Conservation (phyloP, 2,888 invertebrate species). For the Microplitis manilae region DNA sequence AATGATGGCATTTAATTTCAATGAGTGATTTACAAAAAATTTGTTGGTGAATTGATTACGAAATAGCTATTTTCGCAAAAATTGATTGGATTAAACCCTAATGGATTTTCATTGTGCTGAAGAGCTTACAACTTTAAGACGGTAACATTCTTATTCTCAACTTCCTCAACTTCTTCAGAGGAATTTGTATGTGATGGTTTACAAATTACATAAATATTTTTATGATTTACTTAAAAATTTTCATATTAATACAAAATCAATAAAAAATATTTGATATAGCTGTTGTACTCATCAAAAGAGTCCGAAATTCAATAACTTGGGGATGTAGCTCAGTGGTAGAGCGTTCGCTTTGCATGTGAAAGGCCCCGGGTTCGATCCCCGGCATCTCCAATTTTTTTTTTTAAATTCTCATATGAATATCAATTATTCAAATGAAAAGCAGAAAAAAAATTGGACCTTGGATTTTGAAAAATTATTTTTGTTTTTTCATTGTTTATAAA, state of each 20-base stretch:
- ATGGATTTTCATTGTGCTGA: too few relatives aligned
- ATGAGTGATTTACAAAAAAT: too few relatives aligned
- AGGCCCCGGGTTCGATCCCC: conserved; percentile 99
- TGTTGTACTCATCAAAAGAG: background rate
- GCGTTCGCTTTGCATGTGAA: conserved; percentile 99
- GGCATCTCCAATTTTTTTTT: conserved; percentile 84
- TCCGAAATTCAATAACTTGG: conserved; percentile 61
- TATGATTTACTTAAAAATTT: background rate
- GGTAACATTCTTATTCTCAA: background rate
- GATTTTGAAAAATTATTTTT: too few relatives aligned
- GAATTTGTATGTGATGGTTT: background rate
- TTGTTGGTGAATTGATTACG: too few relatives aligned
- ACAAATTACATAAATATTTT: too few relatives aligned
- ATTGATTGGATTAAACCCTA: too few relatives aligned
- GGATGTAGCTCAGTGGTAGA: conserved; percentile 99
- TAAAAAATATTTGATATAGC: background rate
- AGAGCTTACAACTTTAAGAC: too few relatives aligned
- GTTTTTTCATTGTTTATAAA: too few relatives aligned
- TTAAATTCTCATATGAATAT: conserved; percentile 37
- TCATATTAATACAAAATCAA: background rate
- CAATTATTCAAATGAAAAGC: background rate
- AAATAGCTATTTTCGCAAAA: too few relatives aligned
- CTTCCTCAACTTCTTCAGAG: background rate
- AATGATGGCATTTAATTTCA: too few relatives aligned
- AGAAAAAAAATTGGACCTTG: background rate